Evolutionary conservation across 1,140 invertebrate genomes (phyloP).

Genomic region (Drosophila gunungcola): DNA sequence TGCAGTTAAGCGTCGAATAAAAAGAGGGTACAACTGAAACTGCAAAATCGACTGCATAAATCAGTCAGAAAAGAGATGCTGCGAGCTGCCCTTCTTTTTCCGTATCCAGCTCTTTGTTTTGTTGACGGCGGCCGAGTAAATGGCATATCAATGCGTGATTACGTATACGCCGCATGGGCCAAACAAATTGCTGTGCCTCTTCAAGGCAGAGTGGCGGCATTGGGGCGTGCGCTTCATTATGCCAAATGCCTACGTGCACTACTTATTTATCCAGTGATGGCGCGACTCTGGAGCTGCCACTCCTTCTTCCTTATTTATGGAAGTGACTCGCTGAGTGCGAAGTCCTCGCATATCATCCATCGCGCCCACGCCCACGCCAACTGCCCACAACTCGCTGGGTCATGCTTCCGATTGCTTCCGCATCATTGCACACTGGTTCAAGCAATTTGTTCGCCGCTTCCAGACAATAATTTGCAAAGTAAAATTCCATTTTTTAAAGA

Average conservation of each 20-base stretch:
- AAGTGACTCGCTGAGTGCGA: conserved; percentile 56
- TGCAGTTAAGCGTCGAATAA: conserved; percentile 46
- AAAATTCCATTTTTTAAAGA: conserved; percentile 9
- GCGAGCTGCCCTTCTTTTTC: background rate
- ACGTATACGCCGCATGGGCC: conserved; percentile 73
- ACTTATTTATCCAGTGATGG: conserved; percentile 81
- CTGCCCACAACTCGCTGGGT: conserved; percentile 49
- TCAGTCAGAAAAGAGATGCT: conserved; percentile 42
- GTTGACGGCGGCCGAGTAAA: conserved; percentile 54
- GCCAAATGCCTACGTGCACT: conserved; percentile 79
- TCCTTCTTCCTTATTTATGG: conserved; percentile 47
- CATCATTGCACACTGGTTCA: conserved; percentile 53
- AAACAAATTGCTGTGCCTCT: conserved; percentile 47
- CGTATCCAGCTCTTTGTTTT: conserved; percentile 19
- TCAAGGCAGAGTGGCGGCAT: background rate
- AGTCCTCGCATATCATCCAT: conserved; percentile 47
- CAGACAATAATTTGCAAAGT: conserved; percentile 34
- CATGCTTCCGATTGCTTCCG: conserved; percentile 56
- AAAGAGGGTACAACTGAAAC: conserved; percentile 62
- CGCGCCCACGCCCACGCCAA: conserved; percentile 14
- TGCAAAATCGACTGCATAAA: conserved; percentile 74
- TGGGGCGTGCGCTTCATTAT: conserved; percentile 66
- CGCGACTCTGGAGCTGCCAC: conserved; percentile 41
- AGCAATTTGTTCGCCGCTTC: conserved; percentile 38
- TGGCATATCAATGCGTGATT: conserved; percentile 81